Percentiles rank a stretch among this genome's conserved stretches.
Evolutionary conservation across 2,888 invertebrate species (phyloP).

Genomic region (Ectropis crepuscularia): DNA sequence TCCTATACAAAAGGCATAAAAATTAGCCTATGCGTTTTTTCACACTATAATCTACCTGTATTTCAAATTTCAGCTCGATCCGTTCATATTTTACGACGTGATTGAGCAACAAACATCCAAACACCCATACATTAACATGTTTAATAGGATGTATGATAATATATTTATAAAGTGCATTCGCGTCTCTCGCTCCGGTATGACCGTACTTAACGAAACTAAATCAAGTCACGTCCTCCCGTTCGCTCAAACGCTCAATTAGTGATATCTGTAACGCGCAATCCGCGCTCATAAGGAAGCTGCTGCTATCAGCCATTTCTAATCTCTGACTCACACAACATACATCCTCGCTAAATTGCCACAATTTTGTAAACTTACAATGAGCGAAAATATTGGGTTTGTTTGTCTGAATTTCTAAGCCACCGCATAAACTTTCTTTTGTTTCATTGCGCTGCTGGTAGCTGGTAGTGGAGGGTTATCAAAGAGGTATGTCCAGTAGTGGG

Average conservation of each 20-base stretch:
- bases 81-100: too few relatives aligned
- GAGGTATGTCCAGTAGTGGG: too few relatives aligned
- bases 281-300: slow-evolving; percentile 42
- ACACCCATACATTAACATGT: too few relatives aligned
- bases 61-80: too few relatives aligned
- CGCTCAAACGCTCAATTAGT: slow-evolving; percentile 32
- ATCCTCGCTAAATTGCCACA: slow-evolving; percentile 10
- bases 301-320: slow-evolving; percentile 46
- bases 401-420: too few relatives aligned
- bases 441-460: too few relatives aligned
- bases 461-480: too few relatives aligned
- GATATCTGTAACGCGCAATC: slow-evolving; percentile 39
- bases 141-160: background rate
- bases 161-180: background rate
- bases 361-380: background rate
- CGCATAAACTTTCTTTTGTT: too few relatives aligned
- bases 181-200: background rate
- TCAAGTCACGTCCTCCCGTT: slow-evolving; percentile 35
- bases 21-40: too few relatives aligned
- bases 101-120: too few relatives aligned
- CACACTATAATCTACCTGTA: too few relatives aligned
- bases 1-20: too few relatives aligned
- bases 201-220: slow-evolving; percentile 24
- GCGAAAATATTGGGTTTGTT: background rate
- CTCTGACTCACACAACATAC: slow-evolving; percentile 40